Evolutionary conservation across 2,888 invertebrate genomes (phyloP).

Genomic region (Clunio marinus): DNA sequence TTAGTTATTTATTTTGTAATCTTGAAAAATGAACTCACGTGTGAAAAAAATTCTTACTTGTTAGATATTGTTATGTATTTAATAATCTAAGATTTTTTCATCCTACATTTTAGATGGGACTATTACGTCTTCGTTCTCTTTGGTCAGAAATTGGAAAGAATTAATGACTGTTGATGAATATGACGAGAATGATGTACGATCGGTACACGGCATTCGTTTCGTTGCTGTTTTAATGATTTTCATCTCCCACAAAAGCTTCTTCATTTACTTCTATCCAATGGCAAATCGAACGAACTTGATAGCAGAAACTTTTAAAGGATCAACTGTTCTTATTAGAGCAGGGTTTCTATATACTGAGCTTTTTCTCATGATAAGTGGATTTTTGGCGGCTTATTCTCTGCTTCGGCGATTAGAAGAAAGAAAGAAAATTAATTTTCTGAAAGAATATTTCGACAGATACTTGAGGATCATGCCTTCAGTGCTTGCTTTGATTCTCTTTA

Average conservation of each 20-base stretch:
- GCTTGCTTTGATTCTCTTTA: constrained; percentile 62
- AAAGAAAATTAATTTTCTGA: constrained; percentile 55
- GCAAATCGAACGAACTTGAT: constrained; percentile 62
- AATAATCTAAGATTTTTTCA: neutral
- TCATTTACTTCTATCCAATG: constrained; percentile 63
- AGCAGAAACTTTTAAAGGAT: constrained; percentile 59
- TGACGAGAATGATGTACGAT: constrained; percentile 56
- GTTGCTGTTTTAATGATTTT: constrained; percentile 62
- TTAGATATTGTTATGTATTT: neutral
- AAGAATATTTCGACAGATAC: constrained; percentile 54
- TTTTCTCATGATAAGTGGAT: constrained; percentile 65
- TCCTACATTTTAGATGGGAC: constrained; percentile 45
- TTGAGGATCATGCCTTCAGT: constrained; percentile 60
- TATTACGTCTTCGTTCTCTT: constrained; percentile 61
- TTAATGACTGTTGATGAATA: constrained; percentile 52
- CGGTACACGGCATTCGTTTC: constrained; percentile 63
- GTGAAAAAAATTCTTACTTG: too few relatives aligned
- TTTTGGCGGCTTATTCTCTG: constrained; percentile 61
- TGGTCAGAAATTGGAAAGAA: constrained; percentile 57
- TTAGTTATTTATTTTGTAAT: too few relatives aligned
- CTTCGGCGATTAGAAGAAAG: constrained; percentile 56
- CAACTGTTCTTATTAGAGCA: constrained; percentile 64
- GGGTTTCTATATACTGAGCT: constrained; percentile 69
- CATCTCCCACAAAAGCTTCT: constrained; percentile 66
- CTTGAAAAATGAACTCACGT: too few relatives aligned